Percentiles rank a stretch among this genome's conserved stretches.
These are phyloP conservation scores for Campoplex nolae DNA, from an alignment of 2,888 invertebrate species.

Conservation along the genomic window DNA sequence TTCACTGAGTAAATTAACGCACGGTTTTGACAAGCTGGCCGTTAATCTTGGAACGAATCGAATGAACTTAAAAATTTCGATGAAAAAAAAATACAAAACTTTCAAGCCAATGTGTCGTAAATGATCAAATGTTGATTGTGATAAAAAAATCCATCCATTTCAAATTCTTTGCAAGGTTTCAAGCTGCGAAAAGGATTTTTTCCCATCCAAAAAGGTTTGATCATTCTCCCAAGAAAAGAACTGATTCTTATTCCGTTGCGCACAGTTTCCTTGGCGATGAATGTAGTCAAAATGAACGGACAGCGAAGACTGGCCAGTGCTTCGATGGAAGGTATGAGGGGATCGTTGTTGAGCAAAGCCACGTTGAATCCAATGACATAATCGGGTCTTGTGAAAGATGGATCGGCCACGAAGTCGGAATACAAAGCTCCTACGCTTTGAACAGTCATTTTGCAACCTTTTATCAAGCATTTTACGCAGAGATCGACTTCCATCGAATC, in stretches of 20 bases:
- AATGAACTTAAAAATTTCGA: no score
- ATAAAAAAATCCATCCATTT: conserved; percentile 76
- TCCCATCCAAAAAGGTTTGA: conserved; percentile 67
- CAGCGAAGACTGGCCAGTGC: conserved; percentile 71
- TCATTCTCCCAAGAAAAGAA: conserved; percentile 65
- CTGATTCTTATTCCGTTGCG: conserved; percentile 75
- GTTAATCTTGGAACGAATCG: no score
- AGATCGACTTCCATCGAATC: not conserved
- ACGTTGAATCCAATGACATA: conserved; percentile 78
- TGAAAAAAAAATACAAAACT: conserved; percentile 84
- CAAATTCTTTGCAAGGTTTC: conserved; percentile 79
- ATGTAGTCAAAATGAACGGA: conserved; percentile 78
- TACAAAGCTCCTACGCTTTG: conserved; percentile 65
- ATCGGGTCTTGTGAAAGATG: conserved; percentile 74
- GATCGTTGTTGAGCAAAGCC: conserved; percentile 71
- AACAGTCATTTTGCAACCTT: not conserved
- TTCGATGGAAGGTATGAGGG: not conserved
- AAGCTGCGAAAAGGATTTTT: conserved; percentile 78
- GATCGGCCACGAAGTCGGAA: conserved; percentile 70
- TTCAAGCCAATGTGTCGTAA: conserved; percentile 69
- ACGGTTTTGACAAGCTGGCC: no score
- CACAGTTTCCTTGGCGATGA: conserved; percentile 73
- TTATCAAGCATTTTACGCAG: not conserved
- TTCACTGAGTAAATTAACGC: no score
- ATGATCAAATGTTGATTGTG: conserved; percentile 79